A percentile compares a stretch with the other conserved stretches of the same genome.
phyloP scores from a whole-genome alignment of 1,140 invertebrate genomes.

The Wasmannia auropunctata region DNA sequence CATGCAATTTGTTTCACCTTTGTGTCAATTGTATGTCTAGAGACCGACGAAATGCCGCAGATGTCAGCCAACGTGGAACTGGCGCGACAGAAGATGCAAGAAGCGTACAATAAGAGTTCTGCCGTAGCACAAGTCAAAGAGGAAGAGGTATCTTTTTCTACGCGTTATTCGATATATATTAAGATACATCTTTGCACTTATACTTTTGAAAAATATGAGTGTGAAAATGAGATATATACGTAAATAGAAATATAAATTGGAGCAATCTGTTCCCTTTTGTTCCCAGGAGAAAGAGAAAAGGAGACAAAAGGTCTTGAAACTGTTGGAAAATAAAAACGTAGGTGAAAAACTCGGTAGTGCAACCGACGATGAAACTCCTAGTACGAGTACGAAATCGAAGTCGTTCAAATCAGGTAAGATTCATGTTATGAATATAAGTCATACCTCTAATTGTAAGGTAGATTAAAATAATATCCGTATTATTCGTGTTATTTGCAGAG shows the following conservation, averaged over 20 bases:
- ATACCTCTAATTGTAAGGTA: background rate
- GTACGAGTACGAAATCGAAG: constrained; percentile 66
- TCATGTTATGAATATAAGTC: background rate
- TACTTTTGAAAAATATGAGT: too few relatives aligned
- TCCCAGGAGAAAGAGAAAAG: constrained; percentile 62
- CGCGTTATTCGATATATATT: background rate
- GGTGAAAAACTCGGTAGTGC: constrained; percentile 64
- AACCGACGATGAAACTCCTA: constrained; percentile 51
- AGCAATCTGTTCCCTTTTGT: background rate
- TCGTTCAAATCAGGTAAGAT: constrained; percentile 71
- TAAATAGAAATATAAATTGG: background rate
- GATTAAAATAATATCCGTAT: background rate
- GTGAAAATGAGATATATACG: too few relatives aligned
- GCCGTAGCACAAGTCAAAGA: constrained; percentile 75
- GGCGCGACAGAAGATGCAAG: constrained; percentile 81
- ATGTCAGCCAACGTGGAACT: constrained; percentile 69
- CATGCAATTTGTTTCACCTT: background rate
- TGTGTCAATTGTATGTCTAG: constrained; percentile 70
- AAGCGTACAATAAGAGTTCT: constrained; percentile 78
- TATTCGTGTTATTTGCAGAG: constrained; percentile 74
- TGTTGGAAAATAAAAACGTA: constrained; percentile 48
- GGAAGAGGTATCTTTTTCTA: constrained; percentile 76
- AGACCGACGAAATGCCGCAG: constrained; percentile 80
- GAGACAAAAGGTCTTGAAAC: constrained; percentile 69
- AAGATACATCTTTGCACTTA: background rate